These are phyloP conservation scores for Bucco capensis DNA, from an alignment of 2,113 vertebrate species.

Conservation along the genomic window DNA sequence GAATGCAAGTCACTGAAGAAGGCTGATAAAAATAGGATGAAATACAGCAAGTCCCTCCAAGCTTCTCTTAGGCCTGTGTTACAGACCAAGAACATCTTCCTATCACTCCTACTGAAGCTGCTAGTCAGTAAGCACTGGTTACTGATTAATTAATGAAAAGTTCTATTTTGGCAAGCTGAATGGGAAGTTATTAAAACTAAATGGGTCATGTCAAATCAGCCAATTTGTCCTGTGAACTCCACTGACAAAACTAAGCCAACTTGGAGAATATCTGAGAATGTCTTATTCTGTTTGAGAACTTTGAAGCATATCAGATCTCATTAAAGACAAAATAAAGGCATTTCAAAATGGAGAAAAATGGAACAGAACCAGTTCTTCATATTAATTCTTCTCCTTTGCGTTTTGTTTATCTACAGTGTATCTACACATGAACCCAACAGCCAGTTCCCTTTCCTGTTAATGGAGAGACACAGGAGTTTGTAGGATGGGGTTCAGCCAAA, in stretches of 20 bases:
- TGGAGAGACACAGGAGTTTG: not conserved
- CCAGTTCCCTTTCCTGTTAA: not conserved
- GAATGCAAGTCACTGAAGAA: not conserved
- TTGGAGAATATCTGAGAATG: not conserved
- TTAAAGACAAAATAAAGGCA: not conserved
- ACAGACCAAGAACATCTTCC: not conserved
- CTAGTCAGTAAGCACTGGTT: not conserved
- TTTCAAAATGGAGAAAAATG: not conserved
- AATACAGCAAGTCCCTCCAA: not conserved
- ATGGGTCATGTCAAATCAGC: not conserved
- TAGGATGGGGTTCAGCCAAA: not conserved
- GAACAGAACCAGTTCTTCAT: not conserved
- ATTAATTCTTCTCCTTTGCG: not conserved
- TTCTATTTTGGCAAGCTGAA: conserved; percentile 29
- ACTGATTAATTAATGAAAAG: conserved; percentile 35
- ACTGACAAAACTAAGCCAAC: not conserved
- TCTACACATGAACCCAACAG: not conserved
- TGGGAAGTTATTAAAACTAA: conserved; percentile 14
- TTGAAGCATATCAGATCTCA: not conserved
- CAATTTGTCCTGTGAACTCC: not conserved
- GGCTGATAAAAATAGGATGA: not conserved
- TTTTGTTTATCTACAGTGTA: not conserved
- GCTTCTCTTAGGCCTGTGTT: not conserved
- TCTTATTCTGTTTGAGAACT: not conserved
- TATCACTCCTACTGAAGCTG: not conserved